These are phyloP conservation scores for Tryphoninae sp. DNA, from an alignment of 2,888 invertebrate species.

Conservation along the genomic window DNA sequence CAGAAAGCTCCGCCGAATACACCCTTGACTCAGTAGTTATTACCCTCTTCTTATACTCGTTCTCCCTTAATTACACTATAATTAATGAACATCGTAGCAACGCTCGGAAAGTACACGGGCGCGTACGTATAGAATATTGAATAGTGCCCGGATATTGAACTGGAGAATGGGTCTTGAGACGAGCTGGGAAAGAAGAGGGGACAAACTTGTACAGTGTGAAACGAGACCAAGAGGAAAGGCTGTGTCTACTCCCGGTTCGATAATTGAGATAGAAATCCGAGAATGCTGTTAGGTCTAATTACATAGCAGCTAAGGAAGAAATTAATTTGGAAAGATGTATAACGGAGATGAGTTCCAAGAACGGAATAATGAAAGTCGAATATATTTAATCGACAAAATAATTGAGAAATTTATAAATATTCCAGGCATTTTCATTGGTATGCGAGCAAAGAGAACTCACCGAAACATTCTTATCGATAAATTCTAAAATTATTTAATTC, in stretches of 20 bases:
- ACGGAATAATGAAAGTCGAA: not conserved
- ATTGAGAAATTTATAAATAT: not conserved
- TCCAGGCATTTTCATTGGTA: too few relatives aligned
- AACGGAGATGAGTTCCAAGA: constrained; percentile 25
- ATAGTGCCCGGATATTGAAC: constrained; percentile 27
- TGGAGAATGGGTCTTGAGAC: constrained; percentile 15
- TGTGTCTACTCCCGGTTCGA: constrained; percentile 47
- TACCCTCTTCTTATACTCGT: constrained; percentile 31
- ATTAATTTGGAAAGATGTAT: constrained; percentile 38
- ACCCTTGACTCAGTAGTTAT: constrained; percentile 29
- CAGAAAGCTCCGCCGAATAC: not conserved
- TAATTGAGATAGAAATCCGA: constrained; percentile 58
- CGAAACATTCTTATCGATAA: too few relatives aligned
- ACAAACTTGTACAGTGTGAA: constrained; percentile 20
- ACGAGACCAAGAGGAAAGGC: not conserved
- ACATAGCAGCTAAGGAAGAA: constrained; percentile 25
- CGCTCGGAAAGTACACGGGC: constrained; percentile 29
- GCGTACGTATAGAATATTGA: constrained; percentile 59
- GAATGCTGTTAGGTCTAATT: constrained; percentile 45
- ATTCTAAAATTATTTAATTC: too few relatives aligned
- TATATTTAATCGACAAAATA: not conserved
- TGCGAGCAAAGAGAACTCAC: too few relatives aligned
- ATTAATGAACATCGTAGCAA: constrained; percentile 58
- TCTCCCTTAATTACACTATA: constrained; percentile 55
- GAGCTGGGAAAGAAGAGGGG: constrained; percentile 13